Percentiles rank a stretch among this genome's conserved stretches.
These are phyloP conservation scores for Zelostemma sp. DNA, from an alignment of 1,140 invertebrate species.

Conservation along the genomic window DNA sequence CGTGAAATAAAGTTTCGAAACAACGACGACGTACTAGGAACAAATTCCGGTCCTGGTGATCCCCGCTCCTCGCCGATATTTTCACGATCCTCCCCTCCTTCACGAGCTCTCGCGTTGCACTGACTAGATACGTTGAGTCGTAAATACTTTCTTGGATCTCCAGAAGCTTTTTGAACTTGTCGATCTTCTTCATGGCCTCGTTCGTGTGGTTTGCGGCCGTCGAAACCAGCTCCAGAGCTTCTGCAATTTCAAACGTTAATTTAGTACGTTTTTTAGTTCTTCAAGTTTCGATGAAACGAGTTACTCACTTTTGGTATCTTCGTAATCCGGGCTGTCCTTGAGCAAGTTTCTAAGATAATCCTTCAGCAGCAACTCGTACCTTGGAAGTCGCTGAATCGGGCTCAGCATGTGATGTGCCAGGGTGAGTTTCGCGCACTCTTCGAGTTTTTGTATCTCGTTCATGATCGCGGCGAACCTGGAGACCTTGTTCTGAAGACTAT, in stretches of 20 bases:
- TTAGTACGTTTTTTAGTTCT: neutral
- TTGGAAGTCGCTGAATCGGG: conserved; percentile 81
- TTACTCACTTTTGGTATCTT: conserved; percentile 72
- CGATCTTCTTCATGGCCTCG: conserved; percentile 75
- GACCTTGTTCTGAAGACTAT: conserved; percentile 75
- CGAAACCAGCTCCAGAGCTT: conserved; percentile 78
- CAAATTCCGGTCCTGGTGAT: conserved; percentile 77
- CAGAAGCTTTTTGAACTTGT: conserved; percentile 67
- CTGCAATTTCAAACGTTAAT: conserved; percentile 51
- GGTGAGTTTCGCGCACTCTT: conserved; percentile 75
- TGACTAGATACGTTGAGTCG: conserved; percentile 76
- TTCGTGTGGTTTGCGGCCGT: conserved; percentile 84
- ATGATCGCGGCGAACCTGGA: conserved; percentile 74
- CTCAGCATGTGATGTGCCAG: conserved; percentile 83
- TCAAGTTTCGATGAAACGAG: neutral
- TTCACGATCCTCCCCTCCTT: conserved; percentile 79
- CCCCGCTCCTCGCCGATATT: conserved; percentile 76
- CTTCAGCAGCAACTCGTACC: conserved; percentile 78
- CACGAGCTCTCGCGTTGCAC: conserved; percentile 77
- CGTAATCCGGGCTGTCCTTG: conserved; percentile 74
- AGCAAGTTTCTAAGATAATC: conserved; percentile 76
- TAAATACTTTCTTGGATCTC: conserved; percentile 70
- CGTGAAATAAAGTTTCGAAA: neutral
- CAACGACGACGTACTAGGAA: conserved; percentile 64
- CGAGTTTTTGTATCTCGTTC: conserved; percentile 77